phyloP scores from a whole-genome alignment of 1,140 invertebrate species.

The Heterodera schachtii region DNA sequence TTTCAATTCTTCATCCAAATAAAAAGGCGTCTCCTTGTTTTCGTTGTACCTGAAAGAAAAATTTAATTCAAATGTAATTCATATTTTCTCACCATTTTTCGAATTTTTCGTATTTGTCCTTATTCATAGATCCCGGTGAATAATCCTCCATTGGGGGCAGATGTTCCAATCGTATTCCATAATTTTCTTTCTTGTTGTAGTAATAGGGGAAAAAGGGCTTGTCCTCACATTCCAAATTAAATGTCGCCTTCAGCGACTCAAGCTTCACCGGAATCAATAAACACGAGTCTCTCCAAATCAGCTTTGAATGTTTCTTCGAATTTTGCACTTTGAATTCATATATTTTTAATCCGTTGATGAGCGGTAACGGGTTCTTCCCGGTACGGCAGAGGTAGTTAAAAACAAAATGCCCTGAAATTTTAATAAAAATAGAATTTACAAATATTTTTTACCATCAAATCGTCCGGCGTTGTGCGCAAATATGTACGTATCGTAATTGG shows the following conservation, averaged over 20 bases:
- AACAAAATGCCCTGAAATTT: background rate
- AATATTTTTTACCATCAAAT: background rate
- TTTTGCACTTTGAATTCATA: conserved; percentile 5
- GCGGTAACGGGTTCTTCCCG: background rate
- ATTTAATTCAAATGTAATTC: background rate
- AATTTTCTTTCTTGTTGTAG: conserved; percentile 4
- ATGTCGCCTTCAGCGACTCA: background rate
- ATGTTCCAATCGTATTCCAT: background rate
- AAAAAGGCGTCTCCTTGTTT: conserved; percentile 7
- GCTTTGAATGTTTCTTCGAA: background rate
- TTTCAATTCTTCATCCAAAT: background rate
- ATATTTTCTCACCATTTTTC: background rate
- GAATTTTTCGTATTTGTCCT: conserved; percentile 1
- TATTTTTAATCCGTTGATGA: background rate
- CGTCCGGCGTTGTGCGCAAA: background rate
- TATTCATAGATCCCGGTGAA: conserved; percentile 1
- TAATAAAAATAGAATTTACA: too few relatives aligned
- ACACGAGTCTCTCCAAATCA: background rate
- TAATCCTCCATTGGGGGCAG: background rate
- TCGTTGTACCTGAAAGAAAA: background rate
- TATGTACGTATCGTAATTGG: background rate
- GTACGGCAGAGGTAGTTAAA: background rate
- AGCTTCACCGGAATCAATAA: background rate
- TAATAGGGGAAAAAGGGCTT: background rate
- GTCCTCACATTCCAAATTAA: background rate